Base-by-base conservation (phyloP, 2,797 vertebrate species). In the Esox lucius region DNA sequence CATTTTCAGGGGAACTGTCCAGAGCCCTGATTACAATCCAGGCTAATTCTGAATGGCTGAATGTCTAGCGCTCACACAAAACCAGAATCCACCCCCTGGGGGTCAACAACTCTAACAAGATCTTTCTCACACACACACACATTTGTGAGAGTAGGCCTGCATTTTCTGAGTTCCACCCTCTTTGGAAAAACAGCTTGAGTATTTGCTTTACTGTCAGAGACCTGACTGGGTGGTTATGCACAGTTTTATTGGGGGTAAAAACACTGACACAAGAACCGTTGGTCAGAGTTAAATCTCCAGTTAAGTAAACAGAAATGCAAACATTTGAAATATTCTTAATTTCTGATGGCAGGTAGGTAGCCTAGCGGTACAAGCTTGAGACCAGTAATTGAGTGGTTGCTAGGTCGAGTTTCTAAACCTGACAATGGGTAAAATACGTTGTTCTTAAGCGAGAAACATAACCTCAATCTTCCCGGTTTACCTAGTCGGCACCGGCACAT, bases 131-230 rank as follows among this genome's bases (percentile, higher is more conserved):
- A 0, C 17, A 53, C 51, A 51, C 49, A 51, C 49, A 49, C 48
- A 56, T 53, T 5, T 73, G 24, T 31, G 31, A 71, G 33, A n/a
- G 64, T 12, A 72, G 33, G 70, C 69, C 64, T 74, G 72, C 51
- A 33, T 28, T 61, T n/a, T 56, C 19, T 56, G n/a, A 56, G 53
- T 56, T 19, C 6, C 49, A 53, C 17, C 17, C 17, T n/a, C 17
- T 17, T 19, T 16, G 49, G 49, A 53, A 53, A 53, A 17, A 53
- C 49, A 53, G 49, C 49, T 53, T 13, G 1, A 53, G 15, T 19
- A 53, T 53, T 53, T 75, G 77, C 78, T 86, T 88, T 88, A 77
- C 74, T 72, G 84, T 82, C 84, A 84, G 74, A 80, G 75, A 78
- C 84, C 26, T 77, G 74, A 80, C 76, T 82, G 16, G 16, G 13